phyloP scores from a whole-genome alignment of 1,140 invertebrate species.

The Drosophila navojoa region DNA sequence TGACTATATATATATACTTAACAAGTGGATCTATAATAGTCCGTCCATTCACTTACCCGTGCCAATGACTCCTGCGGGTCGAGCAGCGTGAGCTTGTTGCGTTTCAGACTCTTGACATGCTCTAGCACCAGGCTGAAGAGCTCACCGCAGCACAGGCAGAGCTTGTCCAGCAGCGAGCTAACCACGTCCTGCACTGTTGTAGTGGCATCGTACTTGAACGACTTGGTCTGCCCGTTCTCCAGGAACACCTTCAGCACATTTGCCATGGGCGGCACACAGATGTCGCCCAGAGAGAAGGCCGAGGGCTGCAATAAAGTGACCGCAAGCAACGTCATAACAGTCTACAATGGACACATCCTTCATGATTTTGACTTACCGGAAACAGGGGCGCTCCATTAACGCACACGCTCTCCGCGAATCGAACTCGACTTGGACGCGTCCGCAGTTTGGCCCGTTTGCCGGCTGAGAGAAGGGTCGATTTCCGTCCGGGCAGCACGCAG shows the following conservation, averaged over 20 bases:
- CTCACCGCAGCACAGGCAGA: conserved; percentile 91
- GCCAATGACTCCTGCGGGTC: conserved; percentile 93
- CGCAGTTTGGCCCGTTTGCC: conserved; percentile 93
- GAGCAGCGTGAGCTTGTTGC: conserved; percentile 93
- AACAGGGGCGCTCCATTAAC: conserved; percentile 92
- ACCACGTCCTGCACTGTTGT: conserved; percentile 95
- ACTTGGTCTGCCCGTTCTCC: conserved; percentile 97
- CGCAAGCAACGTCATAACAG: not conserved
- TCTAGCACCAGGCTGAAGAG: conserved; percentile 95
- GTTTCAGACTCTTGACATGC: conserved; percentile 93
- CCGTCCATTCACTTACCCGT: conserved; percentile 86
- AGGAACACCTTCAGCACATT: conserved; percentile 97
- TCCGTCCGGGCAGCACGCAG: conserved; percentile 87
- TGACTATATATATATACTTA: too few species aligned
- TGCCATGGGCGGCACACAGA: conserved; percentile 94
- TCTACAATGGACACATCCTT: not conserved
- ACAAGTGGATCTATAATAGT: not conserved
- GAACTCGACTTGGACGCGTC: conserved; percentile 92
- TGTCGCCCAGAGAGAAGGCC: conserved; percentile 90
- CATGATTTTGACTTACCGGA: conserved; percentile 85
- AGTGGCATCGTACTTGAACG: conserved; percentile 96
- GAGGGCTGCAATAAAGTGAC: conserved; percentile 86
- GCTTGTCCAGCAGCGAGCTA: conserved; percentile 92
- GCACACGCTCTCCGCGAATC: conserved; percentile 94
- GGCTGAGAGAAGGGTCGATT: conserved; percentile 93